Evolutionary conservation across 2,888 invertebrate genomes (phyloP), one percentile per base, ranked within the genome.

Genomic region (Drosophila falleni): DNA sequence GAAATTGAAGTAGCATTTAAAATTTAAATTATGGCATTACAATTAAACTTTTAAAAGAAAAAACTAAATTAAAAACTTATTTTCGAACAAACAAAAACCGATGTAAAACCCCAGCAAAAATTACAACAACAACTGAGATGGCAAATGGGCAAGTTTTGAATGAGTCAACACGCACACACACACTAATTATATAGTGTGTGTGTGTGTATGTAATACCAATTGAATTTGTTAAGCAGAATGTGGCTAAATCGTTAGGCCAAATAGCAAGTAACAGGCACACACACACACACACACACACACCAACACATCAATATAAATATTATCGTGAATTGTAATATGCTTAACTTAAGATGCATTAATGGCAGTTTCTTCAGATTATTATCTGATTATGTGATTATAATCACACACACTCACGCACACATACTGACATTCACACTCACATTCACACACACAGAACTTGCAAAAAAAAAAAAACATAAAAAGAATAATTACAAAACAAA

Each of bases 1-100:
- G 70, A 78, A 85, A 70, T 79, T 77, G 69, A 79, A 75, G 67
- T 63, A 76, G 78, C 60, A 78, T 72, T 63, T 69, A 76, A 71
- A 68, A 65, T 70, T 49, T 61, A 65, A 66, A 75, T 72, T 85
- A 85, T 58, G 71, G 69, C 70, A 75, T 75, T 72, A 84, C 60
- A 44, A 63, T 61, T 67, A 78, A 35, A 47, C 41, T 56, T 67
- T 46, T 62, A 37, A 42, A 62, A 55, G 19, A 49, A 47, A 47
- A 31, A 64, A 67, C 37, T 29, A 63, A 23, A 50, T 42, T 50
- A 29, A 50, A 50, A 58, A 63, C 50, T 63, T 35, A 56, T 44
- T 63, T 63, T 63, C 47, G 31, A 47, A 58, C 61, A 16, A 65
- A 15, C 39, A 44, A 46, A 35, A 44, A 26, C 29, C 39, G 44